Evolutionary conservation across 1,140 invertebrate genomes (phyloP), one percentile per base, ranked within the genome.

Genomic region (Zelostemma sp.): DNA sequence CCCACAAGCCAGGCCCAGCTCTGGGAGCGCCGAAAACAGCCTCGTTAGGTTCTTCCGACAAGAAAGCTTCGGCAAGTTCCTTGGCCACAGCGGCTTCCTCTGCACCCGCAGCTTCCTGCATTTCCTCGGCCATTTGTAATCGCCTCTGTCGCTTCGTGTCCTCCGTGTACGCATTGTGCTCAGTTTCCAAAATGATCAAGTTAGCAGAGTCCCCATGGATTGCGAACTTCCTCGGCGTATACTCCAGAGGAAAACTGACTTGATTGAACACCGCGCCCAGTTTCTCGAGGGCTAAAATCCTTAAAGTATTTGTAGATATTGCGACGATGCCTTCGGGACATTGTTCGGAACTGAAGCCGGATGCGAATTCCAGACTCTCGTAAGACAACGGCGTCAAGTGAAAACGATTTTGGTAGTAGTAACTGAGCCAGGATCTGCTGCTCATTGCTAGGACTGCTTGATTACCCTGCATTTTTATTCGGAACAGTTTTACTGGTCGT

Each of bases 261-360:
- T 99, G 97, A 87, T 99, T 99, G 78, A 99, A 99, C 1, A 99
- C 96, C 0, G 96, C 97, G 0, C 98, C 98, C 0, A 99, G 86
- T 84, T 99, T 99, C 84, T 99, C 98, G 11, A 99, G 85, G 0
- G 98, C 97, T 77, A 99, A 90, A 89, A 99, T 99, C 68, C 97
- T 90, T 18, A 99, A 86, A 0, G 97, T 99, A 76, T 99, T 99
- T 0, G 95, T 95, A 0, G 97, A 98, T 83, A 99, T 99, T 0
- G 98, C 98, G 5, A 99, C 98, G 70, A 99, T 98, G 68, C 97
- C 98, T 85, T 99, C 98, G 0, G 97, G 96, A 88, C 98, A 99
- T 83, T 99, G 98, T 85, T 99, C 97, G 59, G 96, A 98, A 57
- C 96, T 96, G 81, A 99, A 99, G 8, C 97, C 97, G 0, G 97